These are phyloP conservation scores for Galeruca laticollis DNA, from an alignment of 2,888 invertebrate species.

Conservation along the genomic window DNA sequence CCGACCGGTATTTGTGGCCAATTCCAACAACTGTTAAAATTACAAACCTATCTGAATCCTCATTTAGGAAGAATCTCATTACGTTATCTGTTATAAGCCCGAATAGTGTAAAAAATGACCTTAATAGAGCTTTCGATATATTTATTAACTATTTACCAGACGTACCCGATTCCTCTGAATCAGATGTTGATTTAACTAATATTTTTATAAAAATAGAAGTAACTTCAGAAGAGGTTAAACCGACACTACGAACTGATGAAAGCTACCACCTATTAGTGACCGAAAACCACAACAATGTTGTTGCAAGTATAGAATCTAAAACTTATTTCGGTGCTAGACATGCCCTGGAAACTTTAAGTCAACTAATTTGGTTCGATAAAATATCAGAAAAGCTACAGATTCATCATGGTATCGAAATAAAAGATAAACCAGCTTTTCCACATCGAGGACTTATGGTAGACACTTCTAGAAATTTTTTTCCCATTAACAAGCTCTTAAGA, in stretches of 20 bases:
- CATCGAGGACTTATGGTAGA: slow-evolving; percentile 91
- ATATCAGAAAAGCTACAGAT: slow-evolving; percentile 71
- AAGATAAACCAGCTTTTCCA: slow-evolving; percentile 81
- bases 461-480: slow-evolving; percentile 88
- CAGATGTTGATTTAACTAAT: slow-evolving; percentile 33
- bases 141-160: slow-evolving; percentile 60
- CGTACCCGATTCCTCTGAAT: slow-evolving; percentile 16
- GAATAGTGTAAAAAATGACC: slow-evolving; percentile 64
- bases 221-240: slow-evolving; percentile 64
- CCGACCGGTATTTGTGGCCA: slow-evolving; percentile 79
- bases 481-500: slow-evolving; percentile 75
- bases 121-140: slow-evolving; percentile 68
- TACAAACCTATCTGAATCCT: slow-evolving; percentile 72
- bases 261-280: slow-evolving; percentile 68
- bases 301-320: slow-evolving; percentile 70
- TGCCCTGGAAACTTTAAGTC: slow-evolving; percentile 79
- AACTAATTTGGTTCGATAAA: slow-evolving; percentile 81
- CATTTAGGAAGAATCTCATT: slow-evolving; percentile 70
- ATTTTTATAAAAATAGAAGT: slow-evolving; percentile 58
- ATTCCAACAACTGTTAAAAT: slow-evolving; percentile 76
- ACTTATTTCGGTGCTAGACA: slow-evolving; percentile 82
- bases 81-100: slow-evolving; percentile 64
- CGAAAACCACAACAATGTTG: slow-evolving; percentile 68
- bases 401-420: slow-evolving; percentile 73
- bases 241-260: slow-evolving; percentile 77